These are phyloP conservation scores for Lacerta bilineata DNA, from an alignment of 2,797 vertebrate genomes.

Conservation along the genomic window DNA sequence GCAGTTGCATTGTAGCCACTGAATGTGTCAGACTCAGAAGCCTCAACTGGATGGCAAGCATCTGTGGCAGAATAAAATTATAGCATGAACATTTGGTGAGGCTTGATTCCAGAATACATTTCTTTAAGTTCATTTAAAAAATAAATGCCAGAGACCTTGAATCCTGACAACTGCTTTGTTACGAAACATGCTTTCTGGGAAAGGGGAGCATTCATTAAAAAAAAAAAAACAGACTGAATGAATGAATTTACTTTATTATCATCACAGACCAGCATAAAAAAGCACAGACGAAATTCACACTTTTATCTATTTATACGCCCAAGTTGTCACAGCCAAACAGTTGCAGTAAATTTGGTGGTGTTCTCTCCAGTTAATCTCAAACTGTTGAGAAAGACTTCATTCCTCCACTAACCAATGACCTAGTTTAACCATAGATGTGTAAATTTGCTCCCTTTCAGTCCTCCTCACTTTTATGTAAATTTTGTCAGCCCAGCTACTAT, in stretches of 20 bases:
- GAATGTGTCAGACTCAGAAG: neutral
- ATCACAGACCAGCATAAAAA: too few relatives aligned
- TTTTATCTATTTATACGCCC: neutral
- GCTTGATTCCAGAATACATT: neutral
- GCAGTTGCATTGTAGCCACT: neutral
- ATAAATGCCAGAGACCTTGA: neutral
- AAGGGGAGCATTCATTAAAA: neutral
- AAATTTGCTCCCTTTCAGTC: neutral
- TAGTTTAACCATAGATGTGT: slow-evolving; percentile 12
- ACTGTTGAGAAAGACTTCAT: neutral
- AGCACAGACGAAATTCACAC: neutral
- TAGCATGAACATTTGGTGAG: neutral
- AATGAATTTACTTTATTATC: too few relatives aligned
- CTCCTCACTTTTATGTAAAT: slow-evolving; percentile 5
- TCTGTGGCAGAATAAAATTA: neutral
- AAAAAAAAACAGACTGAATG: too few relatives aligned
- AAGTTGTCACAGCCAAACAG: neutral
- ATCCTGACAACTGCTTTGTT: neutral
- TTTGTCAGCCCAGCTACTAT: neutral
- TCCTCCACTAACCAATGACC: neutral
- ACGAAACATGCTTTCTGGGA: neutral
- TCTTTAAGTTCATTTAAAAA: neutral
- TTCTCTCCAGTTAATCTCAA: neutral
- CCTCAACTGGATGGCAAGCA: neutral
- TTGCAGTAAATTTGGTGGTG: neutral